Evolutionary conservation across 2,888 invertebrate genomes (phyloP).

Genomic region (Conomelus anceps): DNA sequence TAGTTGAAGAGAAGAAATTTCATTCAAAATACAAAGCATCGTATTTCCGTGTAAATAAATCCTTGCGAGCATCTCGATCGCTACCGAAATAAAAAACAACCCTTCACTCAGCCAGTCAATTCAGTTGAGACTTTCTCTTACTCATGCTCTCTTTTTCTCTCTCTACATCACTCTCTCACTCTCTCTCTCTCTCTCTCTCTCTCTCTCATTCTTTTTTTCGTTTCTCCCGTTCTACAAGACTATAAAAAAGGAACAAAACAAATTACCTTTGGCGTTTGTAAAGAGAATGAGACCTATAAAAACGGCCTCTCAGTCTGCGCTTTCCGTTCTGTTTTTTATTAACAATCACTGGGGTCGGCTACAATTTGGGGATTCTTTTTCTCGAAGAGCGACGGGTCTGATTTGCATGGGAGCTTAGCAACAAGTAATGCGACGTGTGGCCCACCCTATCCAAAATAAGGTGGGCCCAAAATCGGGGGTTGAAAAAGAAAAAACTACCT

Average conservation of each 20-base stretch:
- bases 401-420: background rate
- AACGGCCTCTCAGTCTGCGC: background rate
- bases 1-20: background rate
- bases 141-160: too few species aligned
- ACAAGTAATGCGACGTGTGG: background rate
- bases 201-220: too few species aligned
- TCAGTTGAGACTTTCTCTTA: background rate
- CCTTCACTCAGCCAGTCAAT: background rate
- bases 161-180: too few species aligned
- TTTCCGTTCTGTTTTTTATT: background rate
- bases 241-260: background rate
- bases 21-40: background rate
- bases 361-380: background rate
- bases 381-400: background rate
- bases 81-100: background rate
- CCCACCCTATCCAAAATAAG: background rate
- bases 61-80: background rate
- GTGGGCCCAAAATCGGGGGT: background rate
- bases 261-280: background rate
- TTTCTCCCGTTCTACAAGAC: background rate
- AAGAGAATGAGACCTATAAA: background rate
- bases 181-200: too few species aligned
- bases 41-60: background rate
- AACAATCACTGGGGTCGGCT: background rate
- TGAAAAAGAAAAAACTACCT: too few species aligned